A percentile compares a stretch with the other conserved stretches of the same genome.
Conservation (phyloP, 92 coral and sea anemone genomes). For the Heteractis magnifica region DNA sequence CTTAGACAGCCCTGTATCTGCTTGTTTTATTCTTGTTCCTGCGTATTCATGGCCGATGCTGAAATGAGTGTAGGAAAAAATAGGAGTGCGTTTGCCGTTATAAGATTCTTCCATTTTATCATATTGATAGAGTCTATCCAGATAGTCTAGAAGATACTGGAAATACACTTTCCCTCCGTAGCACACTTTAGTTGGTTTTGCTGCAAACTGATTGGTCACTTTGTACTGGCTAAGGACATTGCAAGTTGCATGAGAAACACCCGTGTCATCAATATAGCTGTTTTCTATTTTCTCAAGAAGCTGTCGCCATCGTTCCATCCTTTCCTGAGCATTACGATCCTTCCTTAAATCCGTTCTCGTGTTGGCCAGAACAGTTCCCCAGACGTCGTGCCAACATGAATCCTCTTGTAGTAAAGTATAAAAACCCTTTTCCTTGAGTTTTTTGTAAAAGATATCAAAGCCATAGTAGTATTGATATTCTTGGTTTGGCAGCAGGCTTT, state of each 20-base stretch:
- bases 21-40: slow-evolving; percentile 57
- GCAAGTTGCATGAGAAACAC: slow-evolving; percentile 60
- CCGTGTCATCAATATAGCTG: slow-evolving; percentile 53
- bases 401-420: slow-evolving; percentile 64
- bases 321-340: slow-evolving; percentile 35
- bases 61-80: slow-evolving; percentile 62
- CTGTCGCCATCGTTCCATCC: slow-evolving; percentile 38
- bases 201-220: slow-evolving; percentile 52
- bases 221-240: slow-evolving; percentile 37
- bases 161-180: slow-evolving; percentile 16
- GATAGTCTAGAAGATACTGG: slow-evolving; percentile 32
- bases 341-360: slow-evolving; percentile 25
- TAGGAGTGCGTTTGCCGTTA: slow-evolving; percentile 23
- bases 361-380: slow-evolving; percentile 58
- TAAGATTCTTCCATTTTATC: background rate
- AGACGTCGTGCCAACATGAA: slow-evolving; percentile 61
- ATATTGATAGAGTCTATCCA: background rate
- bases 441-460: slow-evolving; percentile 40
- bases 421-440: slow-evolving; percentile 53
- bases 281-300: slow-evolving; percentile 14
- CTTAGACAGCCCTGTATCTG: slow-evolving; percentile 52
- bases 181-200: slow-evolving; percentile 18
- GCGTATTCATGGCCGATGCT: slow-evolving; percentile 65
- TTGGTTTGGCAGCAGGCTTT: background rate
- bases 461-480: slow-evolving; percentile 31